Evolutionary conservation across 2,797 vertebrate species (phyloP), one percentile per base, ranked within the genome.

Genomic region (Anguilla marmorata): DNA sequence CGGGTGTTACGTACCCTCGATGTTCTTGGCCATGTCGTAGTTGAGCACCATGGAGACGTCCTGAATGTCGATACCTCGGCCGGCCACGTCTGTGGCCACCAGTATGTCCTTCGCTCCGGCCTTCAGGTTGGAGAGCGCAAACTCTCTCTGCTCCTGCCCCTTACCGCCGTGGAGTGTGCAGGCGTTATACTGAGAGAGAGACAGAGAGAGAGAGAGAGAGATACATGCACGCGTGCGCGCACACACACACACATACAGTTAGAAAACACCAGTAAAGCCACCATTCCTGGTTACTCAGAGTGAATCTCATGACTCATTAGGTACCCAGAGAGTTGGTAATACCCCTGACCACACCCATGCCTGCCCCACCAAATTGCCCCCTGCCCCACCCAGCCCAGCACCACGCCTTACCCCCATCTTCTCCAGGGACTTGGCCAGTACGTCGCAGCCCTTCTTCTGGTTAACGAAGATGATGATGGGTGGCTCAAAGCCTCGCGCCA

Each of bases 401-500:
- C 45, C 12, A 2, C 45, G 2, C 88, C 97, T 93, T 93, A 99
- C 98, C 93, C 98, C 98, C 98, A 99, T 99, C 94, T 99, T 99
- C 95, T 99, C 98, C 95, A 99, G 93, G 84, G 98, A 99, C 91
- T 99, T 99, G 0, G 98, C 98, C 96, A 99, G 93, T 89, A 99
- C 98, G 0, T 99, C 98, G 2, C 97, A 98, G 89, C 98, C 98
- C 92, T 99, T 99, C 97, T 99, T 99, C 94, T 99, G 98, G 95
- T 99, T 99, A 96, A 99, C 98, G 0, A 99, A 99, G 93, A 99
- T 99, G 93, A 99, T 99, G 94, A 99, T 99, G 83, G 98, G 98
- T 0, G 98, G 98, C 92, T 99, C 98, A 63, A 99, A 99, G 85
- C 98, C 98, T 76, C 96, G 96, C 0, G 98, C 94, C 94, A 99